A percentile compares a stretch with the other conserved stretches of the same genome.
Evolutionary conservation across 2,888 invertebrate species (phyloP).

Genomic region (Spisula subtruncata): DNA sequence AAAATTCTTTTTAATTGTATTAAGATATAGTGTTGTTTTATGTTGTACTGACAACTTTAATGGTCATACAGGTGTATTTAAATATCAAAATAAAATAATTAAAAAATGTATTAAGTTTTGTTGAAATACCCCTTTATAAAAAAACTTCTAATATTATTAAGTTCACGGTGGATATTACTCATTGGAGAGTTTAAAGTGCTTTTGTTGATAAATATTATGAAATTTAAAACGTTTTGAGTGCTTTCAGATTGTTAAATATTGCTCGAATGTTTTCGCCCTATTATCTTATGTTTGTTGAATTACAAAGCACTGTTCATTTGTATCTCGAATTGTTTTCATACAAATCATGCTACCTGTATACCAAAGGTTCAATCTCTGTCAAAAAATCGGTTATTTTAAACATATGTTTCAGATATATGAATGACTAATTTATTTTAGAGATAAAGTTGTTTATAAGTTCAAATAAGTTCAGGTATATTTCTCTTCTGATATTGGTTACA

Average conservation of each 20-base stretch:
- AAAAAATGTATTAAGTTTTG: too few relatives aligned
- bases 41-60: too few relatives aligned
- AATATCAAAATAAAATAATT: too few relatives aligned
- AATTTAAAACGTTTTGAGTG: conserved; percentile 4
- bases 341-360: neutral
- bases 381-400: neutral
- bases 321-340: neutral
- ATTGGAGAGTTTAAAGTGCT: neutral
- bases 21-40: too few relatives aligned
- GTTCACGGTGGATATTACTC: neutral
- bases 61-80: too few relatives aligned
- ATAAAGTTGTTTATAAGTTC: neutral
- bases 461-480: neutral
- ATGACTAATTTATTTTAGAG: neutral
- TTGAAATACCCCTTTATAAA: neutral
- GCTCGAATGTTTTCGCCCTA: neutral
- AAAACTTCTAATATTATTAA: neutral
- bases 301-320: neutral
- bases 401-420: neutral
- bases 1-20: too few relatives aligned
- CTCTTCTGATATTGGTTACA: neutral
- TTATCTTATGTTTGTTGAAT: conserved; percentile 3
- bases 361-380: neutral
- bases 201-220: conserved; percentile 8
- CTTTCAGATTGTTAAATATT: neutral